Percentiles rank a stretch among this genome's conserved stretches.
Conservation (phyloP, 1,140 invertebrate genomes). For the Drosophila mayri region DNA sequence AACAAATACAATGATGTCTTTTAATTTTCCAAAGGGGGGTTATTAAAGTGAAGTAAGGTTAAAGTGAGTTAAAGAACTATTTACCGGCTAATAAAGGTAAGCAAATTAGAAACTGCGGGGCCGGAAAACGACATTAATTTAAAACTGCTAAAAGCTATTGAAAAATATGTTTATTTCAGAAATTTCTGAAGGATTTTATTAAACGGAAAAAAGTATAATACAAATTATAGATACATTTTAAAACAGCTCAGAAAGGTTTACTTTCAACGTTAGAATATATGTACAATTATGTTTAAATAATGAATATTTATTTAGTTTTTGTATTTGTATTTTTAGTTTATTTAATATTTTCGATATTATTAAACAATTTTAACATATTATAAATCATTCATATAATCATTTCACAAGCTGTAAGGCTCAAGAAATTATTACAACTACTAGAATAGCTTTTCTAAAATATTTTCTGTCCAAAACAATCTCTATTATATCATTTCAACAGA, state of each 20-base stretch:
- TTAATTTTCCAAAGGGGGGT: conserved; percentile 2
- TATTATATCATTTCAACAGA: neutral
- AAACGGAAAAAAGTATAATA: too few species aligned
- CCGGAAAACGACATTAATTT: neutral
- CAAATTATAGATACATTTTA: too few species aligned
- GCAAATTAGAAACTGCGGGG: too few species aligned
- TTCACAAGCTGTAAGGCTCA: fast-evolving
- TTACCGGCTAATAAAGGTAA: neutral
- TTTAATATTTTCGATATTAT: too few species aligned
- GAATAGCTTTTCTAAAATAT: neutral
- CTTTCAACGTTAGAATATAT: too few species aligned
- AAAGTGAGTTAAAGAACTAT: neutral
- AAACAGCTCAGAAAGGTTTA: too few species aligned
- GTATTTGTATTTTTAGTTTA: too few species aligned
- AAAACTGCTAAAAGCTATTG: neutral
- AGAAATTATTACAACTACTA: neutral
- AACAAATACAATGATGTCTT: conserved; percentile 30
- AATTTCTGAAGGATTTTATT: too few species aligned
- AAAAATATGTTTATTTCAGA: neutral
- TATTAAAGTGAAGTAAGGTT: neutral
- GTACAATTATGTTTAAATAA: too few species aligned
- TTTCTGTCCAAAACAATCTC: neutral
- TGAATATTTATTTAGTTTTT: too few species aligned
- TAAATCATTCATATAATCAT: neutral
- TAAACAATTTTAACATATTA: neutral